Percentiles rank a stretch among this genome's conserved stretches.
Conservation (phyloP, 2,113 vertebrate species). For the Chamaea fasciata region DNA sequence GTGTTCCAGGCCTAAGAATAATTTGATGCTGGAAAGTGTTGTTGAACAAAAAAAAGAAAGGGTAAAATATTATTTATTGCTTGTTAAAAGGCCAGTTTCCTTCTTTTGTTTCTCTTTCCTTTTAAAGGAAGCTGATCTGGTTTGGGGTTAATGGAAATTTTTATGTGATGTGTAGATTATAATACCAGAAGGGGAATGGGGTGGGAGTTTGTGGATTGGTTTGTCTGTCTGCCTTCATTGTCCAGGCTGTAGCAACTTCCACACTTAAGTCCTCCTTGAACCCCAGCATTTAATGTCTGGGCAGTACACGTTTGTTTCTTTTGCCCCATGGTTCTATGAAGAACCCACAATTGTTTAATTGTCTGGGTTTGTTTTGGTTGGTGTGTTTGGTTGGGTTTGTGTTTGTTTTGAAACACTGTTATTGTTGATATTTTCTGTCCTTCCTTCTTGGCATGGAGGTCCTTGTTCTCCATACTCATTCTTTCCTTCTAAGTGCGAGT, state of each 20-base stretch:
- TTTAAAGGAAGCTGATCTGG: background rate
- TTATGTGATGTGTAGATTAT: background rate
- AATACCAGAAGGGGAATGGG: background rate
- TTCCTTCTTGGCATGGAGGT: background rate
- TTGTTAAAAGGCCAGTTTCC: conserved; percentile 1
- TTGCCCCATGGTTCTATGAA: accelerated
- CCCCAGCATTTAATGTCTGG: background rate
- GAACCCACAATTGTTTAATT: background rate
- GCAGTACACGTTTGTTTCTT: background rate
- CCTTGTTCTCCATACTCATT: background rate
- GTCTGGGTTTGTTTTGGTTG: background rate
- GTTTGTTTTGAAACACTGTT: background rate
- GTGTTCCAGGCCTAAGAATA: background rate
- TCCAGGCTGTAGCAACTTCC: background rate
- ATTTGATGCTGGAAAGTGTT: background rate
- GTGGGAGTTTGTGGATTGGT: too few relatives aligned
- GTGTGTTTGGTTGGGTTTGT: background rate
- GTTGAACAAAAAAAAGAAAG: background rate
- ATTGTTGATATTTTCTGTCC: background rate
- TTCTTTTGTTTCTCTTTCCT: conserved; percentile 41
- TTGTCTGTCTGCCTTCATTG: accelerated
- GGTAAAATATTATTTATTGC: background rate
- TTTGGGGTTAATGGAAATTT: background rate
- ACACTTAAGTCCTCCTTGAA: background rate
- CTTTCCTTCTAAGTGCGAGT: background rate